These are phyloP conservation scores for Tetramorium bicarinatum DNA, from an alignment of 2,888 invertebrate genomes.

Conservation along the genomic window DNA sequence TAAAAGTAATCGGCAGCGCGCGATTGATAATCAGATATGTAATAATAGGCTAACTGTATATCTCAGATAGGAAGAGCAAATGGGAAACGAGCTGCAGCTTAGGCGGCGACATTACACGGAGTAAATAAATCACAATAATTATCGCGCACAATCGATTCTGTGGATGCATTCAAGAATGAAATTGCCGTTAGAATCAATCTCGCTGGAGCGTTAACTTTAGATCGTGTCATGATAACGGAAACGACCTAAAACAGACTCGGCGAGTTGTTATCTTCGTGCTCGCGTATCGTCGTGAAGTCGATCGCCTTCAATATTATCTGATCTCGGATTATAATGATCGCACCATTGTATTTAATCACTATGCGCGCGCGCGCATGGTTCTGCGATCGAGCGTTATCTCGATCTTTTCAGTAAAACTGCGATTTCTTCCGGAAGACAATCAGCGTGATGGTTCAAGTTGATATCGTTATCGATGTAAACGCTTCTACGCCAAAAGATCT, in stretches of 20 bases:
- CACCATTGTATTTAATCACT: slow-evolving; percentile 56
- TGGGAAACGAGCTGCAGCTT: not conserved
- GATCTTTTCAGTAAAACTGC: slow-evolving; percentile 59
- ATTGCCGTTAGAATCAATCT: slow-evolving; percentile 53
- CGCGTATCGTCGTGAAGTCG: slow-evolving; percentile 10
- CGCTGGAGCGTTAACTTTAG: slow-evolving; percentile 32
- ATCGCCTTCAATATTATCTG: slow-evolving; percentile 26
- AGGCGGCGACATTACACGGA: not conserved
- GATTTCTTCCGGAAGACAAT: slow-evolving; percentile 59
- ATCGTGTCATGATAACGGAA: slow-evolving; percentile 44
- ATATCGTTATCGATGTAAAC: slow-evolving; percentile 46
- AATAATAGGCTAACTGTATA: slow-evolving; percentile 25
- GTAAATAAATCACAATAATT: slow-evolving; percentile 47
- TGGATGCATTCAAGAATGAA: slow-evolving; percentile 11
- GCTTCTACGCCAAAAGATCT: slow-evolving; percentile 23
- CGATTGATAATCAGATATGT: slow-evolving; percentile 24
- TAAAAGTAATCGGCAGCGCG: not conserved
- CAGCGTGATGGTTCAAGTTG: slow-evolving; percentile 32
- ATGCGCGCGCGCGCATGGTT: not conserved
- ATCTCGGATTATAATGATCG: slow-evolving; percentile 52
- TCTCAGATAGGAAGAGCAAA: not conserved
- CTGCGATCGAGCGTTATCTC: slow-evolving; percentile 58
- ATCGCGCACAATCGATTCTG: slow-evolving; percentile 6
- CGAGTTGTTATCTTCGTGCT: slow-evolving; percentile 45
- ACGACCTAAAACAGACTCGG: slow-evolving; percentile 26